phyloP scores from a whole-genome alignment of 2,113 vertebrate genomes.

The Cryptotis parvus region DNA sequence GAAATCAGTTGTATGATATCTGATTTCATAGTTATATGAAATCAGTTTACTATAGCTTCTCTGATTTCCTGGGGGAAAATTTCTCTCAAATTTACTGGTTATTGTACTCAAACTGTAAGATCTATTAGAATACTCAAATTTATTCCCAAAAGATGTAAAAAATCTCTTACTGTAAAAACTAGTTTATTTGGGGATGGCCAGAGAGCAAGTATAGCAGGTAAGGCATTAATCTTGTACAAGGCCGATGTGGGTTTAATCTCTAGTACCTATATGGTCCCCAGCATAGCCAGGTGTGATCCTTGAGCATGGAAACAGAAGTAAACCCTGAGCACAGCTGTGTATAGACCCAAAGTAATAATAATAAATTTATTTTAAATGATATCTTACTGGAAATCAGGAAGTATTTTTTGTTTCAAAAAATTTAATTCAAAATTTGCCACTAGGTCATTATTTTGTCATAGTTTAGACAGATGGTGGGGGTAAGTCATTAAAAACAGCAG shows the following conservation, averaged over 20 bases:
- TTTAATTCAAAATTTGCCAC: constrained; percentile 49
- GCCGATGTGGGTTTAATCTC: no score
- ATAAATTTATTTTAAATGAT: constrained; percentile 27
- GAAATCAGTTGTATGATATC: background rate
- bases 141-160: background rate
- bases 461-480: background rate
- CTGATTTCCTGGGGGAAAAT: constrained; percentile 17
- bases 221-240: no score
- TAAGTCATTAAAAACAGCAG: constrained; percentile 64
- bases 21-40: background rate
- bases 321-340: no score
- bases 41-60: constrained; percentile 31
- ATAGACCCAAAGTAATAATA: constrained; percentile 52
- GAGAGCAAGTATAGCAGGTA: no score
- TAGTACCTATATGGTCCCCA: no score
- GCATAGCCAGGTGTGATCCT: no score
- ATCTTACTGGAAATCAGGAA: background rate
- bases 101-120: constrained; percentile 35
- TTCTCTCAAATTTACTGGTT: constrained; percentile 23
- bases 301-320: no score
- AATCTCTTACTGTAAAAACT: background rate
- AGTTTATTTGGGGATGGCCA: no score
- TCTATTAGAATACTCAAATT: constrained; percentile 32
- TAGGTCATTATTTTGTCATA: constrained; percentile 54
- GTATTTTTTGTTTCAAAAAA: constrained; percentile 56